Evolutionary conservation across 2,113 vertebrate genomes (phyloP).

Genomic region (Ictalurus punctatus): DNA sequence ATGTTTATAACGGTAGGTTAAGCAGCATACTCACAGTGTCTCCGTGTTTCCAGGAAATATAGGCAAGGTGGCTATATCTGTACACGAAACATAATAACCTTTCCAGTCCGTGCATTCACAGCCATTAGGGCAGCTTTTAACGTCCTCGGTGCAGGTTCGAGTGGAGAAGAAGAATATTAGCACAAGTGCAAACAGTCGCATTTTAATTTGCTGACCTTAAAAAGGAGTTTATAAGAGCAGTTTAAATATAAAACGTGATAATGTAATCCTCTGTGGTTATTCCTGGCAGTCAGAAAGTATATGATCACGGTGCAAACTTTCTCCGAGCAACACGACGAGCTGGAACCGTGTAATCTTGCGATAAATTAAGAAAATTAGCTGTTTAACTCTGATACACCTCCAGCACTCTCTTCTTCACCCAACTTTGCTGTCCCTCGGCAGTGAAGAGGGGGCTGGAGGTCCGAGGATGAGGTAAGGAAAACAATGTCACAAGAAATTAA

Average conservation of each 20-base stretch:
- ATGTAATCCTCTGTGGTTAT: background rate
- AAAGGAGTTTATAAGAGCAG: background rate
- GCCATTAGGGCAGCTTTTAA: background rate
- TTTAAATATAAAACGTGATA: background rate
- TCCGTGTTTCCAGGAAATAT: slow-evolving; percentile 20
- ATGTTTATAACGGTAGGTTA: background rate
- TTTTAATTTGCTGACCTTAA: background rate
- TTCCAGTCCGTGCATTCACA: slow-evolving; percentile 14
- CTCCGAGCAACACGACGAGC: too few relatives aligned
- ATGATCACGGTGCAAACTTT: background rate
- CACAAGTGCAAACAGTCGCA: background rate
- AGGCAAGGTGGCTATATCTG: background rate
- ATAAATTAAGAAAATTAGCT: background rate
- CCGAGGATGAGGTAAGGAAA: slow-evolving; percentile 3
- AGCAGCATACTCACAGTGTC: slow-evolving; percentile 24
- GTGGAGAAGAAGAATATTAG: background rate
- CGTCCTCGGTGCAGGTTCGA: background rate
- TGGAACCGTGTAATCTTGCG: background rate
- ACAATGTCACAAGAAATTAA: slow-evolving; percentile 24
- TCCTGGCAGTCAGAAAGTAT: background rate
- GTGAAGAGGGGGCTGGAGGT: background rate
- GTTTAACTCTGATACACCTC: background rate
- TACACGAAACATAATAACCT: slow-evolving; percentile 13
- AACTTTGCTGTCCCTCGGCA: background rate
- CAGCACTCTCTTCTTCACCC: background rate